These are phyloP conservation scores for Myotis davidii DNA, from an alignment of 2,113 vertebrate species.

Conservation along the genomic window DNA sequence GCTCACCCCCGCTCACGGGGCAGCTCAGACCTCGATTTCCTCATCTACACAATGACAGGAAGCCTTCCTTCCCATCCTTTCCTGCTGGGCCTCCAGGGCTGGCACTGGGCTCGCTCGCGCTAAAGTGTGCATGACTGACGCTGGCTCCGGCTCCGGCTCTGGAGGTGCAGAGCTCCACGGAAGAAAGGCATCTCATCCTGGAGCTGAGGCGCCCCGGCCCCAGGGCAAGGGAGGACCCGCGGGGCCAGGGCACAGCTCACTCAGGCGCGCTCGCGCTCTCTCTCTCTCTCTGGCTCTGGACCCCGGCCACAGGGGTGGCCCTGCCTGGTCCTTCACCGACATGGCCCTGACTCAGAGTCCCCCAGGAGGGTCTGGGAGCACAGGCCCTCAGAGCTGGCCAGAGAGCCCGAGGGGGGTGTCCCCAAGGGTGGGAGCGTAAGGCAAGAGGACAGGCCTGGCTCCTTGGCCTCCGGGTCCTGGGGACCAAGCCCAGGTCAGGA, in stretches of 20 bases:
- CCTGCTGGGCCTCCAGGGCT: background rate
- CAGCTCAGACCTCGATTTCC: background rate
- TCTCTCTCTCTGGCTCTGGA: background rate
- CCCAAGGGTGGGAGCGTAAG: fast-evolving
- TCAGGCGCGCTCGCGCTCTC: too few species aligned
- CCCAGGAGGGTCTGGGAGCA: background rate
- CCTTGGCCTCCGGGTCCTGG: background rate
- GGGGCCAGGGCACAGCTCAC: background rate
- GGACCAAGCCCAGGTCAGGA: background rate
- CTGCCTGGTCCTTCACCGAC: fast-evolving
- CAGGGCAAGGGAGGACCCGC: background rate
- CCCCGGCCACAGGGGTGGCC: fast-evolving
- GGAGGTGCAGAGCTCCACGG: too few species aligned
- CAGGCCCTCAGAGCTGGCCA: background rate
- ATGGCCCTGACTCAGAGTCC: background rate
- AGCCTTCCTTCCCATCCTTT: slow-evolving; percentile 1
- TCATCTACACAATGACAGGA: background rate
- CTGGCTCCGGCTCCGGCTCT: background rate
- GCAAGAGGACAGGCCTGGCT: too few species aligned
- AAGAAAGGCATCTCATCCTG: fast-evolving
- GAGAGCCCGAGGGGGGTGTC: fast-evolving
- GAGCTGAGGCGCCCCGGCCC: background rate
- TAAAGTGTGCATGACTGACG: background rate
- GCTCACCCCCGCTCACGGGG: fast-evolving
- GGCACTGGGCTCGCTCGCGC: background rate